Conservation (phyloP, 1,140 invertebrate genomes). For the Agraylea sexmaculata region DNA sequence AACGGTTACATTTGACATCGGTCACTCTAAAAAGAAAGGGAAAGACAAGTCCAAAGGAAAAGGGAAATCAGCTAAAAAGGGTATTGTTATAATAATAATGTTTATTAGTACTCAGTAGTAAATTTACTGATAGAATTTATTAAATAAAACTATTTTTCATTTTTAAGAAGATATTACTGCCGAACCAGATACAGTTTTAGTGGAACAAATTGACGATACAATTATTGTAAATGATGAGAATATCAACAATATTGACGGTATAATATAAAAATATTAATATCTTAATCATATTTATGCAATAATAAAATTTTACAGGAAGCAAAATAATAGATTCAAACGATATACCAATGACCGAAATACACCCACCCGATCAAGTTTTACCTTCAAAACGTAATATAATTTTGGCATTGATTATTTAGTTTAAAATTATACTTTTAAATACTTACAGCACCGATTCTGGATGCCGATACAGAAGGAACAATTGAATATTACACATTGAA, state of each 20-base stretch:
- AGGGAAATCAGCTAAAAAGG: constrained; percentile 6
- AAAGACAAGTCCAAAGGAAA: constrained; percentile 16
- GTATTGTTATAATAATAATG: neutral
- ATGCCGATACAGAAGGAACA: constrained; percentile 39
- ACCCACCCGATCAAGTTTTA: too few species aligned
- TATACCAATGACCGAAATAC: too few species aligned
- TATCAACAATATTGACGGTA: constrained; percentile 22
- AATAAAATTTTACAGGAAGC: too few species aligned
- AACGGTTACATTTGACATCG: constrained; percentile 9
- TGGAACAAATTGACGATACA: too few species aligned
- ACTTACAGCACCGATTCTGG: constrained; percentile 33
- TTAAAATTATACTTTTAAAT: constrained; percentile 11
- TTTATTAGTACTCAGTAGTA: neutral
- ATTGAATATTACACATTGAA: constrained; percentile 38
- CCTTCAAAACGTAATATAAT: too few species aligned
- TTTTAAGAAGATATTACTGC: neutral
- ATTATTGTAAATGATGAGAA: constrained; percentile 23
- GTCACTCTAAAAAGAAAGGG: constrained; percentile 15
- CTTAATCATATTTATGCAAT: neutral
- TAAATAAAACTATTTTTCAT: neutral
- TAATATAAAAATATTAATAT: constrained; percentile 17
- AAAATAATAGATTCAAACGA: too few species aligned
- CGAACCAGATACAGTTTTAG: constrained; percentile 26
- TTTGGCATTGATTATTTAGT: constrained; percentile 13
- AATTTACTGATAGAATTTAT: neutral